Base-by-base conservation (phyloP, 2,797 vertebrate species). In the Calcarius lapponicus region DNA sequence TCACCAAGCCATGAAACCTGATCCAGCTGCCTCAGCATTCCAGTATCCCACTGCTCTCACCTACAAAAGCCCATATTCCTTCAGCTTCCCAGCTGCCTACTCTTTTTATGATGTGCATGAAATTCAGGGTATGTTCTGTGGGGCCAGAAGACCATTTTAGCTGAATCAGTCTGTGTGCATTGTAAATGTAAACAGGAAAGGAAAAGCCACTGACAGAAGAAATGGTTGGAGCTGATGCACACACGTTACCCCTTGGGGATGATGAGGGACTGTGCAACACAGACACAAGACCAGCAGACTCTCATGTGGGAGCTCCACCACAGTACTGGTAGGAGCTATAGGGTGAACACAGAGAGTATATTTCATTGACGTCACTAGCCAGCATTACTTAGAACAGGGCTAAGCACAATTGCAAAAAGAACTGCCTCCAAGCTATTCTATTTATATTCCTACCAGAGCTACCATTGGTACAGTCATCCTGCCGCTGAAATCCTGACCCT, bases 361-460 rank as follows among this genome's bases (percentile, higher is more conserved):
- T 88, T 80, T 92, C 60, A 91, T 40, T 93, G 73, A 93, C 65
- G 21, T 95, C 92, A 93, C 81, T 48, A 86, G 72, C 78, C 81
- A 94, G 90, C 80, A 80, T 87, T 95, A 85, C 88, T 96, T 95
- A 93, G 65, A 97, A 92, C 25, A 90, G 54, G 64, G 64, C 80
- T 84, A 86, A 86, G 83, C 83, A 93, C 67, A 82, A 82, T 8
- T 88, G 88, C 86, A 95, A 92, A 85, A 92, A 93, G 57, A 95
- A 78, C 86, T 94, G 95, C 83, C 92, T 95, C 74, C 93, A 86
- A 96, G 93, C 88, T 89, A 53, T 96, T 95, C 93, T 95, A 95
- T 97, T 96, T 95, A 95, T 96, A 95, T 80, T 94, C 80, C 69
- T 80, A 82, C 70, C 72, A 76, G 47, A 94, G 84, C 60, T 93